These are phyloP conservation scores for Bombyx mandarina DNA, from an alignment of 1,140 invertebrate genomes.

Conservation along the genomic window DNA sequence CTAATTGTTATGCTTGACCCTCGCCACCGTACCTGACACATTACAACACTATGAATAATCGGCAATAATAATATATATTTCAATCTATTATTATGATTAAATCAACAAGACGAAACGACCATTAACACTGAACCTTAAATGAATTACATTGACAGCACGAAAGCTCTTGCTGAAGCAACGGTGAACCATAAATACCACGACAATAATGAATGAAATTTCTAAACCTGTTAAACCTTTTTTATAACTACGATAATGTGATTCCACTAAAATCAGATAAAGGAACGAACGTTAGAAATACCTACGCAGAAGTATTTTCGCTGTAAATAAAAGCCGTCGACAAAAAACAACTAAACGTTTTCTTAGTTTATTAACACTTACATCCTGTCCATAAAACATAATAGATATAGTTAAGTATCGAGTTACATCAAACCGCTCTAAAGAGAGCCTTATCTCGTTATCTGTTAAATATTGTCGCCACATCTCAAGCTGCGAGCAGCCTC, in stretches of 20 bases:
- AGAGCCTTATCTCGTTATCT: slow-evolving; percentile 56
- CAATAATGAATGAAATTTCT: too few relatives aligned
- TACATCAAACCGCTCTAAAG: slow-evolving; percentile 55
- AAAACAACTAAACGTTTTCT: slow-evolving; percentile 7
- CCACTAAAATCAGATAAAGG: background rate
- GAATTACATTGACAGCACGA: background rate
- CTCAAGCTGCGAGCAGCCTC: slow-evolving; percentile 37
- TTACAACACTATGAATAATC: slow-evolving; percentile 19
- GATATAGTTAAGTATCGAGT: slow-evolving; percentile 46
- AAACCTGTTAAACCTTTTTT: too few relatives aligned
- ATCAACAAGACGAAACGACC: too few relatives aligned
- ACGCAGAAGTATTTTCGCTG: background rate
- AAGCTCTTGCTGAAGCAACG: too few relatives aligned
- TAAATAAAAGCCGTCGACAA: slow-evolving; percentile 1
- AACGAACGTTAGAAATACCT: background rate
- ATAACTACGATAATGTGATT: too few relatives aligned
- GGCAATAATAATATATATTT: too few relatives aligned
- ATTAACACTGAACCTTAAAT: background rate
- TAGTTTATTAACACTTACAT: slow-evolving; percentile 16
- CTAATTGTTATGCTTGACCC: slow-evolving; percentile 31
- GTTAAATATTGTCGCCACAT: slow-evolving; percentile 54
- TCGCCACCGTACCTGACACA: slow-evolving; percentile 20
- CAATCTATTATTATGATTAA: too few relatives aligned
- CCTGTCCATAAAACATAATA: slow-evolving; percentile 49
- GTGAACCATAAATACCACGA: too few relatives aligned